These are phyloP conservation scores for Steinernema khuongi DNA, from an alignment of 1,140 invertebrate genomes.

Conservation along the genomic window DNA sequence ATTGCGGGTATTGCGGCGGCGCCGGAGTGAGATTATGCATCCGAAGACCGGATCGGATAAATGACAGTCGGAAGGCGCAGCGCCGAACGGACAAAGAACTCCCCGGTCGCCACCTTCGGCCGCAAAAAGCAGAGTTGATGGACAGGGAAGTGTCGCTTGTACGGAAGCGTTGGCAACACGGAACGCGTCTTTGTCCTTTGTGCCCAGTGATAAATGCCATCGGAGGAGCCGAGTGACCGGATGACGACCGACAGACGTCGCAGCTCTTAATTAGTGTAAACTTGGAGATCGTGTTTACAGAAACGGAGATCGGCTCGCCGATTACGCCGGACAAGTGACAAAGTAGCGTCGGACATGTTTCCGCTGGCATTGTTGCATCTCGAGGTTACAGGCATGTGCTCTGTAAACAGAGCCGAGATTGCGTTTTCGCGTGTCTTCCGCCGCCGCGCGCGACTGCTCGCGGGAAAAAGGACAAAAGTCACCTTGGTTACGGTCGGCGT, in stretches of 20 bases:
- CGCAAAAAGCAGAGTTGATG: not conserved
- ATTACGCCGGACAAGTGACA: not conserved
- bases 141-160: not conserved
- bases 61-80: conserved; percentile 14
- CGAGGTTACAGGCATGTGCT: not conserved
- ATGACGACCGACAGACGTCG: no score
- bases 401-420: no score
- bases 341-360: not conserved
- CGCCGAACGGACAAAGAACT: not conserved
- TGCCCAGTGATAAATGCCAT: not conserved
- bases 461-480: not conserved
- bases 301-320: not conserved
- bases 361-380: not conserved
- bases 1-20: conserved; percentile 1
- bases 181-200: not conserved
- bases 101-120: not conserved
- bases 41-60: conserved; percentile 16
- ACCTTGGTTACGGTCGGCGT: not conserved
- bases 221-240: no score
- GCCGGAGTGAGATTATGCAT: conserved; percentile 8
- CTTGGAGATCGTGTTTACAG: not conserved
- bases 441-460: not conserved
- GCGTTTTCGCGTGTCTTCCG: no score
- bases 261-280: conserved; percentile 4
- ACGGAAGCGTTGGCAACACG: not conserved